Evolutionary conservation across 2,888 invertebrate genomes (phyloP).

Genomic region (Pheosia gnoma): DNA sequence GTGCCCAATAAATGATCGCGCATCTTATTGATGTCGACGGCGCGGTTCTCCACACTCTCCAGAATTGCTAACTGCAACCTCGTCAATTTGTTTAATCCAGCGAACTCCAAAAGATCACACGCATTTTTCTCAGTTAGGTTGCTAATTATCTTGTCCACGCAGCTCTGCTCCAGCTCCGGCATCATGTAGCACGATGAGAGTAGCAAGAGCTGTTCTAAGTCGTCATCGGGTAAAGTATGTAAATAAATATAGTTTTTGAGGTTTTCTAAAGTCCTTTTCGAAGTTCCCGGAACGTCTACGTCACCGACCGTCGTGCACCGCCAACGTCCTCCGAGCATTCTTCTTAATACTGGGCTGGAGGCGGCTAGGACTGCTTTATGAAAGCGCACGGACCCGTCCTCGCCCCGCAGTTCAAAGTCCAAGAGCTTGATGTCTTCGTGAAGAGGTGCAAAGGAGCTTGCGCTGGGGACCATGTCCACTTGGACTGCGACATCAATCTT

Average conservation of each 20-base stretch:
- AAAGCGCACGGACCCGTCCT: slow-evolving; percentile 54
- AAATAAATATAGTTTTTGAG: slow-evolving; percentile 10
- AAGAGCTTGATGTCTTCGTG: background rate
- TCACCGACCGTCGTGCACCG: slow-evolving; percentile 50
- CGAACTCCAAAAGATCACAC: background rate
- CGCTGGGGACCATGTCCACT: background rate
- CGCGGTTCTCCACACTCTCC: background rate
- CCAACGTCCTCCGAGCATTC: slow-evolving; percentile 58
- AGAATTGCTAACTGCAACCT: background rate
- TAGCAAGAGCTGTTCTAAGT: background rate
- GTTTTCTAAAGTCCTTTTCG: slow-evolving; percentile 48
- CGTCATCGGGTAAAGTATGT: background rate
- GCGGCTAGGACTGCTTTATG: slow-evolving; percentile 57
- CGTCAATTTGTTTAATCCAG: background rate
- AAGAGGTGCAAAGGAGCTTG: background rate
- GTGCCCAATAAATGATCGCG: background rate
- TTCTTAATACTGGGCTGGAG: slow-evolving; percentile 53
- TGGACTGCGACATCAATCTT: background rate
- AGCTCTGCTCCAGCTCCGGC: background rate
- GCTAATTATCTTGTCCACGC: background rate
- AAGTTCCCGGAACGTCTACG: slow-evolving; percentile 50
- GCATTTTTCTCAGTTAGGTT: background rate
- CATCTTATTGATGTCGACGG: background rate
- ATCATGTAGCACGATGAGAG: slow-evolving; percentile 3
- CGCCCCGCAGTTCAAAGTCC: slow-evolving; percentile 39